Evolutionary conservation across 2,797 vertebrate species (phyloP), one percentile per base, ranked within the genome.

Genomic region (Oophaga sylvatica): DNA sequence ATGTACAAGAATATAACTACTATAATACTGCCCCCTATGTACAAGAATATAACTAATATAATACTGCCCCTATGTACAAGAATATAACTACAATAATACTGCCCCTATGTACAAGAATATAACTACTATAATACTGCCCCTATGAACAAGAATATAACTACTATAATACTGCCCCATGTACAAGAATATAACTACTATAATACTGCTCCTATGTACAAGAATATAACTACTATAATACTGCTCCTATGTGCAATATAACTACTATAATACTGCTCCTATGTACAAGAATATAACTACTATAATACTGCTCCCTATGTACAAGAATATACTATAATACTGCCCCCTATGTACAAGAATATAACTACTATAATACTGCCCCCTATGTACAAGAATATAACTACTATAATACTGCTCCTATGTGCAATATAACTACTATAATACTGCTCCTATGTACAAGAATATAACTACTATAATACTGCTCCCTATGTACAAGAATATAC

Each of bases 161-260:
- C 68, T 71, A 71, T 71, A 71, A 71, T 71, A 71, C 68, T 26
- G 0, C 26, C 26, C 26, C 26, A 26, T 26, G 26, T 26, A 26
- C 0, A 26, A 26, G 70, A 73, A 73, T n/a, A n/a, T n/a, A 22
- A 73, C 45, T 73, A 73, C 70, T 73, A 41, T 73, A 73, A 45
- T 73, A 68, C 65, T 68, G n/a, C 26, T 6, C 65, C 12, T 68
- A 68, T 68, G n/a, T 67, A 67, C 63, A 67, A 67, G 68, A 35
- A 71, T 71, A 71, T 71, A 71, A 71, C 31, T 71, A 71, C 68
- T 71, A 71, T 71, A 71, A 71, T 71, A 71, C 68, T 26, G n/a
- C n/a, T n/a, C n/a, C n/a, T n/a, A n/a, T n/a, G n/a, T n/a, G n/a
- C n/a, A n/a, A n/a, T n/a, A n/a, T n/a, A n/a, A n/a, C n/a, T n/a